These are phyloP conservation scores for Drosophila virilis DNA, from an alignment of 1,140 invertebrate genomes.

Conservation along the genomic window DNA sequence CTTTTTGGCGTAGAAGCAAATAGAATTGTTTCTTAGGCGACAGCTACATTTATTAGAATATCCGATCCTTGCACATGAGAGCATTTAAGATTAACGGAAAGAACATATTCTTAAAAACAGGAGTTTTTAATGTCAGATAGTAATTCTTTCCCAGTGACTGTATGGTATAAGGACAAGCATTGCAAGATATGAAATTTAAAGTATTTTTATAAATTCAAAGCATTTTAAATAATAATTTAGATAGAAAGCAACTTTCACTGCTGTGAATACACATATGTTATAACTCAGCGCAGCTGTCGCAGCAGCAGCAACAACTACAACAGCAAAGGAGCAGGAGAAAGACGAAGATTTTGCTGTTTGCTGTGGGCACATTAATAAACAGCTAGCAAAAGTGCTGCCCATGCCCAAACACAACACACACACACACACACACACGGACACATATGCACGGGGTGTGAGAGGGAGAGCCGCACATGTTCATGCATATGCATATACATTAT, in stretches of 20 bases:
- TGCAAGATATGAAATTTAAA: too few species aligned
- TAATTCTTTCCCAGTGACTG: too few species aligned
- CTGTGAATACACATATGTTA: constrained; percentile 13
- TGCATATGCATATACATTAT: constrained; percentile 70
- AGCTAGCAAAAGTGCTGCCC: constrained; percentile 47
- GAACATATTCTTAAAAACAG: too few species aligned
- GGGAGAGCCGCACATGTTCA: constrained; percentile 31
- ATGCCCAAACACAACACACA: constrained; percentile 16
- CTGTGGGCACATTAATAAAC: constrained; percentile 50
- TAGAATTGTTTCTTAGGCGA: too few species aligned
- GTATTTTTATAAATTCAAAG: not conserved
- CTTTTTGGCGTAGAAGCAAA: too few species aligned
- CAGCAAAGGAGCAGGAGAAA: not conserved
- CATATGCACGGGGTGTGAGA: not conserved
- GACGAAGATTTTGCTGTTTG: constrained; percentile 17
- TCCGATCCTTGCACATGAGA: too few species aligned
- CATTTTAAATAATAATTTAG: not conserved
- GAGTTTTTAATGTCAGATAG: too few species aligned
- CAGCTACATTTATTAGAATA: too few species aligned
- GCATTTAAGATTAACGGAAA: too few species aligned
- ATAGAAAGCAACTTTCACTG: not conserved
- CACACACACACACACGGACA: not conserved
- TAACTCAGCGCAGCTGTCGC: constrained; percentile 29
- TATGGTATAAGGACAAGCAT: too few species aligned
- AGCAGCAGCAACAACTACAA: not conserved